Conservation (phyloP, 1,140 invertebrate species). For the Cyclina sinensis region DNA sequence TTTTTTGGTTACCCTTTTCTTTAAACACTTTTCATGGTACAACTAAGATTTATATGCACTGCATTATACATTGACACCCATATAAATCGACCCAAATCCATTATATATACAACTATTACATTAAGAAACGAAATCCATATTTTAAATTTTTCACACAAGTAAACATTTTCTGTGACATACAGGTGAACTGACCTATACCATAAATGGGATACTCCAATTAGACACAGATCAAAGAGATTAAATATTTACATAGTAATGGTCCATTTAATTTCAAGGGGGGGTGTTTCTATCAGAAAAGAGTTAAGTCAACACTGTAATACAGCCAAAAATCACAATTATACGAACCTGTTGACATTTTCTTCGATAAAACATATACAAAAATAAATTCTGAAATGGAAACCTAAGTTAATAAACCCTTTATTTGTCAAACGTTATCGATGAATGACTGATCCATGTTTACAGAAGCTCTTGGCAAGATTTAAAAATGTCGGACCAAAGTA, state of each 20-base stretch:
- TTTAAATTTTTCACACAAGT: conserved; percentile 26
- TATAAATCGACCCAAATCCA: neutral
- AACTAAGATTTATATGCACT: neutral
- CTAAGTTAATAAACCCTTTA: conserved; percentile 14
- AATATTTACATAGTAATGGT: conserved; percentile 15
- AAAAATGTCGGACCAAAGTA: neutral
- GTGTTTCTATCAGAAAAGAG: neutral
- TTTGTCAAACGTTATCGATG: neutral
- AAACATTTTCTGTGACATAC: conserved; percentile 16
- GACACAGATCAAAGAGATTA: conserved; percentile 27
- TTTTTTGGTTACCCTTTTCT: neutral
- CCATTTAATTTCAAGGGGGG: conserved; percentile 16
- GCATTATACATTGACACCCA: neutral
- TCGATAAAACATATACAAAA: conserved; percentile 5
- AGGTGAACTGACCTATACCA: conserved; percentile 2
- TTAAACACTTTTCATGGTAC: neutral
- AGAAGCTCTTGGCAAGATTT: conserved; percentile 10
- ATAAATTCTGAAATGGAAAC: conserved; percentile 3
- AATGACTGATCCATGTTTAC: neutral
- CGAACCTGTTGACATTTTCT: conserved; percentile 1
- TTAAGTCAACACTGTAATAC: neutral
- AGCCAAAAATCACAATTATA: conserved; percentile 1
- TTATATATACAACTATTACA: conserved; percentile 4
- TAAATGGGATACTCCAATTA: conserved; percentile 34
- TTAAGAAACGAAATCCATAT: conserved; percentile 12